Conservation (phyloP, 2,888 invertebrate genomes). For the Cheilosia pagana region DNA sequence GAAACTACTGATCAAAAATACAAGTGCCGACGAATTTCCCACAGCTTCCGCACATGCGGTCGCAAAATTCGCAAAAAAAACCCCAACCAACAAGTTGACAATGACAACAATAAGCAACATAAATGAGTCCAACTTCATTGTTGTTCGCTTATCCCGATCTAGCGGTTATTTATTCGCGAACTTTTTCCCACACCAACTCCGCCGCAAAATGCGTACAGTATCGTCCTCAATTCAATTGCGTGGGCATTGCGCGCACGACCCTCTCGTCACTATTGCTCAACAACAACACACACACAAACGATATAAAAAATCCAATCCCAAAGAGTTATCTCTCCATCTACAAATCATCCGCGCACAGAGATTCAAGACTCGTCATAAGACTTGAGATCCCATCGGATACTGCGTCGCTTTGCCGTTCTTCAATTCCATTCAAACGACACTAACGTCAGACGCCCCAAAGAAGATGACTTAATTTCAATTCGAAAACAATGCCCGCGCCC, state of each 20-base stretch:
- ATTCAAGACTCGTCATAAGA: conserved; percentile 39
- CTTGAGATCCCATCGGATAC: conserved; percentile 1
- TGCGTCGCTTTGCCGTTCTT: conserved; percentile 31
- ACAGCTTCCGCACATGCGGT: too few relatives aligned
- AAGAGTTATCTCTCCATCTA: conserved; percentile 65
- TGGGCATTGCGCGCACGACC: conserved; percentile 61
- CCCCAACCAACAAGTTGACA: not conserved
- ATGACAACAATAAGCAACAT: conserved; percentile 32
- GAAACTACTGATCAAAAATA: too few relatives aligned
- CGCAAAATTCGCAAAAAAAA: too few relatives aligned
- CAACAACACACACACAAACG: conserved; percentile 33
- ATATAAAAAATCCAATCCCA: conserved; percentile 16
- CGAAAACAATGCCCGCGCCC: conserved; percentile 48
- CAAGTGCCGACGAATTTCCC: too few relatives aligned
- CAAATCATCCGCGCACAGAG: conserved; percentile 32
- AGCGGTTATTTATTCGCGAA: conserved; percentile 22
- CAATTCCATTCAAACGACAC: conserved; percentile 64
- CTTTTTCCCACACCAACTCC: conserved; percentile 51
- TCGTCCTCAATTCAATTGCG: conserved; percentile 69
- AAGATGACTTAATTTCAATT: conserved; percentile 74
- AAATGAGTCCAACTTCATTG: conserved; percentile 40
- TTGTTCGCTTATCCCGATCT: conserved; percentile 38
- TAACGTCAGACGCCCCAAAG: conserved; percentile 58
- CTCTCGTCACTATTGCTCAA: conserved; percentile 48
- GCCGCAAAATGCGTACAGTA: conserved; percentile 51